Evolutionary conservation across 1,140 invertebrate species (phyloP), one percentile per base, ranked within the genome.

Genomic region (Zaprionus nigranus): DNA sequence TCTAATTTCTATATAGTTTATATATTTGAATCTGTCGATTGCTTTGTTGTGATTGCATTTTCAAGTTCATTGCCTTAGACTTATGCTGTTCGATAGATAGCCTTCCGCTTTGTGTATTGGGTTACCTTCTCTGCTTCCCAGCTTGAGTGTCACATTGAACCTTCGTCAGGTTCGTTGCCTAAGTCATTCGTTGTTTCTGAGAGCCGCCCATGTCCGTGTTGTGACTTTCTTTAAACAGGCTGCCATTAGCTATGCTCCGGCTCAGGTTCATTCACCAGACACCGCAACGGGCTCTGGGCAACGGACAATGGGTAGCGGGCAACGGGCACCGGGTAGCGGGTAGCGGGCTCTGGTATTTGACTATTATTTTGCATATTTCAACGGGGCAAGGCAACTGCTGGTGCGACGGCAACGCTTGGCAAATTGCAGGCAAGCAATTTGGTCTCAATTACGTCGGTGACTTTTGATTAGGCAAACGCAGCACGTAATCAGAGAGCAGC

Each of bases 401-500:
- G 2, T n/a, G n/a, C 40, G 40, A 17, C 63, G 34, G 34, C 38
- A 81, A 82, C 79, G 63, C 78, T 64, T 68, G 65, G 57, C 72
- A 81, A 88, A 81, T 38, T 75, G 57, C 63, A 69, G 79, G 63
- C 57, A 54, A 64, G 58, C 74, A 88, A 83, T 81, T 84, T 78
- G 30, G 53, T 67, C 22, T 26, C 78, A 85, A 84, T 85, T 85
- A 81, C 68, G 64, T 63, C 56, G 59, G 49, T 43, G 59, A 57
- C 38, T 57, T 46, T 69, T 46, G 66, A 78, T 87, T 90, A 73
- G 69, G 66, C 81, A 88, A 84, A 69, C 85, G 67, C 71, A 59
- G 83, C 83, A 87, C 83, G 83, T 87, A 88, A 87, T 90, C 84
- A 68, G 88, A 88, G 78, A 84, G 64, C 53, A 66, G 40, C 40